Base-by-base conservation (phyloP, 1,140 invertebrate genomes). In the Campoletis sonorensis region DNA sequence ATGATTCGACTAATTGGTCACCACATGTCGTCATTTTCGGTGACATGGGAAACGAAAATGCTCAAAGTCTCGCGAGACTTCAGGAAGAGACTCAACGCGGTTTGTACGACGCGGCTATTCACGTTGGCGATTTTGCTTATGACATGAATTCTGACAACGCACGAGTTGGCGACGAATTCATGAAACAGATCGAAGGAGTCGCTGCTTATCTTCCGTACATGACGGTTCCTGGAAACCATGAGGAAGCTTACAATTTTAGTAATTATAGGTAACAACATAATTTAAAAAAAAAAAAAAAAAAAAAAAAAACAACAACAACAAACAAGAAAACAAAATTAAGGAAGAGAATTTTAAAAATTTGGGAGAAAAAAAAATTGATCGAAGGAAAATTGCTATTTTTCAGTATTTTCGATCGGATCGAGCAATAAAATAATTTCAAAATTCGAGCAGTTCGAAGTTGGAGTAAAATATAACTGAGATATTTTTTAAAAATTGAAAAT, bases 51-150 rank as follows among this genome's bases (percentile, higher is more conserved):
- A 97, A 96, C 91, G 95, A 95, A 84, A 98, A 98, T 93, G 97
- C 97, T 27, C 93, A 95, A 88, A 97, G 97, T n/a, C 92, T 98
- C 54, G 93, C 94, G 0, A 92, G 95, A 70, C 90, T 99, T 40
- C 96, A 98, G 89, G 92, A 96, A 83, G 98, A 99, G 86, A 94
- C 95, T 0, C 94, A 97, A 87, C 92, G 93, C 40, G 96, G 94
- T n/a, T 90, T 94, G 84, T 98, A 97, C 90, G 97, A 99, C 92
- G 94, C 96, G 82, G 95, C 98, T 79, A 93, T 99, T 70, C 98
- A 99, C 93, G 96, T 98, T 81, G 98, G 98, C 0, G 98, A 98
- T 93, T 97, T 99, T 93, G 98, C 98, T 0, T 99, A 99, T 92
- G 97, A 99, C 90, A 97, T 99, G 96, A 92, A 98, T 91, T 93